Conservation (phyloP, 1,140 invertebrate genomes). For the Bradysia coprophila region DNA sequence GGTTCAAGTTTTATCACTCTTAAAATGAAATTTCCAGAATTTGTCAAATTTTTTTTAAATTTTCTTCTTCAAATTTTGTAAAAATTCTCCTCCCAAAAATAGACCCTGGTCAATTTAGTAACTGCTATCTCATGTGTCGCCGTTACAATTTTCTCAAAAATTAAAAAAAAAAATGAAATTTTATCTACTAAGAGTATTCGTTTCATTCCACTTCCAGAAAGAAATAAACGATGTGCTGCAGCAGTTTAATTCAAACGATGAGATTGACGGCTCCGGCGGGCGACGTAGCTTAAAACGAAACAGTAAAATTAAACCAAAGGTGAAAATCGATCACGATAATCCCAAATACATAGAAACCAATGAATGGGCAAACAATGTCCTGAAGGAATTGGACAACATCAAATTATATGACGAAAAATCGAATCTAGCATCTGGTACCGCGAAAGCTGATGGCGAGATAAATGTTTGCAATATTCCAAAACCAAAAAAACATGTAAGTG, state of each 20-base stretch:
- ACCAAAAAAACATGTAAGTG: slow-evolving; percentile 24
- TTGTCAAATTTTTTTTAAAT: no score
- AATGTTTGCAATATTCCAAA: slow-evolving; percentile 14
- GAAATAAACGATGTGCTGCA: background rate
- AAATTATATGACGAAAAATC: slow-evolving; percentile 13
- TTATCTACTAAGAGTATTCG: background rate
- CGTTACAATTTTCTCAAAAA: background rate
- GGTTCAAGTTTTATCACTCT: no score
- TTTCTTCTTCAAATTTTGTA: no score
- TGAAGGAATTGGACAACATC: slow-evolving; percentile 22
- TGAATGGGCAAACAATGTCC: slow-evolving; percentile 23
- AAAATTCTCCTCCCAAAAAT: no score
- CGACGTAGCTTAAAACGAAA: background rate
- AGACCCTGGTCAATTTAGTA: background rate
- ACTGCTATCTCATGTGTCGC: background rate
- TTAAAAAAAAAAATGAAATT: background rate
- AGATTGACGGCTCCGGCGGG: background rate
- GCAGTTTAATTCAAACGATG: background rate
- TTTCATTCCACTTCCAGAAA: background rate
- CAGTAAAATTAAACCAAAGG: background rate
- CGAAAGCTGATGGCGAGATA: slow-evolving; percentile 13
- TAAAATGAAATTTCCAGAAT: no score
- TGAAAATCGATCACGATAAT: background rate
- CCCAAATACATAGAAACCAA: slow-evolving; percentile 5
- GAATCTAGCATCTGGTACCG: slow-evolving; percentile 12